Evolutionary conservation across 1,140 invertebrate genomes (phyloP).

Genomic region (Drosophila yakuba): DNA sequence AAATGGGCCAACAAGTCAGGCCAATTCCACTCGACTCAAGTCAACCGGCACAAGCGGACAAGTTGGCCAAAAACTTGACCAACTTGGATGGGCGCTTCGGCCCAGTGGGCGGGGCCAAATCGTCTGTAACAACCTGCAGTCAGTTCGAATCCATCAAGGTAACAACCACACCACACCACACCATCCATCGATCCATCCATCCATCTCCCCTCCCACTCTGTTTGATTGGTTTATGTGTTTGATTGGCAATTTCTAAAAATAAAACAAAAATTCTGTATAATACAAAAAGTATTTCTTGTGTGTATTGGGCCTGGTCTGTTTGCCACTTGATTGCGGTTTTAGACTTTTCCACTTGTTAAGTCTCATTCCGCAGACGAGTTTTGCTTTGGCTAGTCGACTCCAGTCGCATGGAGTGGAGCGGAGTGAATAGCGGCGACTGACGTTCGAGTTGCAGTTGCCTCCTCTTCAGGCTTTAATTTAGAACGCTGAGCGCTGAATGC

Average conservation of each 20-base stretch:
- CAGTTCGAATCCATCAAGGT: conserved; percentile 36
- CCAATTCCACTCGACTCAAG: conserved; percentile 23
- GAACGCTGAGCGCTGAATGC: conserved; percentile 50
- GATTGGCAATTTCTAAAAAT: conserved; percentile 76
- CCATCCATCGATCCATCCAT: neutral
- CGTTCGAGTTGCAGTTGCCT: conserved; percentile 34
- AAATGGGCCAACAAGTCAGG: conserved; percentile 38
- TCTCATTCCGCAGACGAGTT: conserved; percentile 73
- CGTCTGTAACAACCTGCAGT: conserved; percentile 27
- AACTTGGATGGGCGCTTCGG: conserved; percentile 30
- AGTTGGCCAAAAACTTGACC: conserved; percentile 64
- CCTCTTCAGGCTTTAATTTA: conserved; percentile 74
- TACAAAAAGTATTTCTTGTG: conserved; percentile 35
- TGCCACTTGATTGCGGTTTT: conserved; percentile 75
- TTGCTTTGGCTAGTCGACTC: conserved; percentile 37
- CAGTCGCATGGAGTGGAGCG: conserved; percentile 3
- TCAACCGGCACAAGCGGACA: conserved; percentile 40
- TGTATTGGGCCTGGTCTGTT: conserved; percentile 53
- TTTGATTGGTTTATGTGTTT: conserved; percentile 53
- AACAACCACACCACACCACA: neutral
- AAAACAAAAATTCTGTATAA: conserved; percentile 53
- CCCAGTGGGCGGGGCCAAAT: conserved; percentile 24
- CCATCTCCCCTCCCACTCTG: conserved; percentile 29
- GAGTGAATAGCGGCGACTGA: conserved; percentile 26
- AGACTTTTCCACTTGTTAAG: conserved; percentile 77